phyloP scores from a whole-genome alignment of 2,113 vertebrate genomes.

The Apus apus region DNA sequence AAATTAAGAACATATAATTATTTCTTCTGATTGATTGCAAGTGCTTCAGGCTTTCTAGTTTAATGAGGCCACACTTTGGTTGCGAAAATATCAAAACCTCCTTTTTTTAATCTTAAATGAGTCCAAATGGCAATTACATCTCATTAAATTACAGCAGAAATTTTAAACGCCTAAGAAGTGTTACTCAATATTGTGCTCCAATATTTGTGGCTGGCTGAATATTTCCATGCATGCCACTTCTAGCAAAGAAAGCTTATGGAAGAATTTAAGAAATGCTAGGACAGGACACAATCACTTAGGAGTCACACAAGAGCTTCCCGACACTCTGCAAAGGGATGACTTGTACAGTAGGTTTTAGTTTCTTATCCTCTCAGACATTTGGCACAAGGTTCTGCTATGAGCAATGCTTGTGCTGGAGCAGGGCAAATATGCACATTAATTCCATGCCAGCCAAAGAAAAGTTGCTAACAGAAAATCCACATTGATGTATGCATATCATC shows the following conservation, averaged over 20 bases:
- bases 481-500: rapidly evolving
- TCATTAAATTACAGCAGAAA: neutral
- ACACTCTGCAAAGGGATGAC: neutral
- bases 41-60: neutral
- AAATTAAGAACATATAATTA: neutral
- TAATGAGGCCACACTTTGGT: neutral
- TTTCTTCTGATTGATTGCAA: neutral
- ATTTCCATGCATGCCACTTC: neutral
- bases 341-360: neutral
- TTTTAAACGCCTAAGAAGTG: neutral
- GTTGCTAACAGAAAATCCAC: neutral
- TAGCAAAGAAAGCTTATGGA: neutral
- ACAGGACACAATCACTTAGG: neutral
- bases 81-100: neutral
- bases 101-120: neutral
- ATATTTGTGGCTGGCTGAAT: neutral
- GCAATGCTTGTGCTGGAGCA: neutral
- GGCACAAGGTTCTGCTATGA: neutral
- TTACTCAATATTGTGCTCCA: neutral
- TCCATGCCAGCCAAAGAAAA: neutral
- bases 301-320: neutral
- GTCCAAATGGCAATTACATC: neutral
- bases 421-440: neutral
- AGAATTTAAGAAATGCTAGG: neutral
- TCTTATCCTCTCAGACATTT: neutral